Conservation (phyloP, 2,113 vertebrate genomes). For the Ptilonorhynchus violaceus region DNA sequence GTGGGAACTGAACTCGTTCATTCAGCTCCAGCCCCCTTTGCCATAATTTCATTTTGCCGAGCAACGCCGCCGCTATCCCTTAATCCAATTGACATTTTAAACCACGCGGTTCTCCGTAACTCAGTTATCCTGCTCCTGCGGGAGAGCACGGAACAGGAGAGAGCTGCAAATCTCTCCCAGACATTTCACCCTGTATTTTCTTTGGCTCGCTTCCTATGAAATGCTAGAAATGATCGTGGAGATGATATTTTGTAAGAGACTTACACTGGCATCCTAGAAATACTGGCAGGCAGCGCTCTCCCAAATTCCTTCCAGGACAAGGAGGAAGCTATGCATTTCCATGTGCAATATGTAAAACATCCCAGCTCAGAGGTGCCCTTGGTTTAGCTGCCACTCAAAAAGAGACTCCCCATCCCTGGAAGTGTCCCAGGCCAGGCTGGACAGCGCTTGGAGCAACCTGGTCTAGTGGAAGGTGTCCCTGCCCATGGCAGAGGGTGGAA, state of each 20-base stretch:
- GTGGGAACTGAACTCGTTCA: background rate
- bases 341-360: background rate
- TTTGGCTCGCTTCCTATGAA: background rate
- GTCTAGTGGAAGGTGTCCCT: background rate
- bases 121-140: background rate
- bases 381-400: background rate
- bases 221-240: background rate
- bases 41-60: background rate
- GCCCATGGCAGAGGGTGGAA: background rate
- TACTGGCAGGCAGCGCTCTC: background rate
- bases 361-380: background rate
- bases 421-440: background rate
- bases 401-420: background rate
- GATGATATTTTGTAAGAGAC: background rate
- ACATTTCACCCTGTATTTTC: background rate
- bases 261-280: background rate
- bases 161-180: background rate
- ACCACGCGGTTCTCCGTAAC: background rate
- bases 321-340: background rate
- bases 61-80: background rate
- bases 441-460: background rate
- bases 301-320: background rate
- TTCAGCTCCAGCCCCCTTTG: background rate
- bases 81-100: background rate
- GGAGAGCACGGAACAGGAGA: background rate